Conservation (phyloP, 2,888 invertebrate genomes). For the Dryomyza anilis region DNA sequence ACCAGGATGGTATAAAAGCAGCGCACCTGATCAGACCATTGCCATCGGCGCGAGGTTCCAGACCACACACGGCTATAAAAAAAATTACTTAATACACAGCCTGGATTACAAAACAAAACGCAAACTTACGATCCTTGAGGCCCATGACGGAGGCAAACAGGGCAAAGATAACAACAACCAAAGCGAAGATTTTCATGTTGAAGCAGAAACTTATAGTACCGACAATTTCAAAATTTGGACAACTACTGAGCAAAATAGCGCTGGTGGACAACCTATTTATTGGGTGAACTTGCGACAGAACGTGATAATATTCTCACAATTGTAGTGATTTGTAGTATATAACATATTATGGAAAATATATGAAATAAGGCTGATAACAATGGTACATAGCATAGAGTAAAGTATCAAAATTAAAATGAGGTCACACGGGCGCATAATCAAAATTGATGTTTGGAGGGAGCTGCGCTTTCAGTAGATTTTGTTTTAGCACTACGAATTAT, state of each 20-base stretch:
- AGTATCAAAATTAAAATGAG: too few species aligned
- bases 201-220: background rate
- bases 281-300: too few species aligned
- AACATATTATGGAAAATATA: too few species aligned
- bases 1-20: slow-evolving; percentile 61
- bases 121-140: slow-evolving; percentile 14
- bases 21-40: slow-evolving; percentile 45
- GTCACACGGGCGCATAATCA: too few species aligned
- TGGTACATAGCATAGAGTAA: too few species aligned
- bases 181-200: slow-evolving; percentile 10
- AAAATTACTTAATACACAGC: background rate
- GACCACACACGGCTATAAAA: slow-evolving; percentile 8
- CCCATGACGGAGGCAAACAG: background rate
- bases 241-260: background rate
- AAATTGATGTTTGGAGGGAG: too few species aligned
- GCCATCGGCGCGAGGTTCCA: background rate
- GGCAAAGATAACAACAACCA: background rate
- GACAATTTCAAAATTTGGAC: background rate
- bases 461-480: too few species aligned
- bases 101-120: background rate
- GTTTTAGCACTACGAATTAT: too few species aligned
- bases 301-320: too few species aligned
- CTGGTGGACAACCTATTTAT: too few species aligned
- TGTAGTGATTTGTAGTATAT: too few species aligned
- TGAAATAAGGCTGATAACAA: too few species aligned